Percentiles rank a stretch among this genome's conserved stretches.
Evolutionary conservation across 2,888 invertebrate species (phyloP).

Genomic region (Colostygia pectinataria): DNA sequence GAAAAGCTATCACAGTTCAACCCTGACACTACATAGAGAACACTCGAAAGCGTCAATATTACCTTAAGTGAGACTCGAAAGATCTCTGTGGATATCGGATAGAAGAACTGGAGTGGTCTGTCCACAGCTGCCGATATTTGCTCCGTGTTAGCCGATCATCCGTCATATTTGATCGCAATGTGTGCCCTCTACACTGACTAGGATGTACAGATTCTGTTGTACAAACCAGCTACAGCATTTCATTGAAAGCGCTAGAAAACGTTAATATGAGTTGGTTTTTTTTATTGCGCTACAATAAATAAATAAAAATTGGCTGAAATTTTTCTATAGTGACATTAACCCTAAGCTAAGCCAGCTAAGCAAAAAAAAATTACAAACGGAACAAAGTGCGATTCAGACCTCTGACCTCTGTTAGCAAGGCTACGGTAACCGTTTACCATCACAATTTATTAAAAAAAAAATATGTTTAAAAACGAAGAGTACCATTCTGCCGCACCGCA

Average conservation of each 20-base stretch:
- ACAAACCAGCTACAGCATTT: constrained; percentile 1
- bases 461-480: too few species aligned
- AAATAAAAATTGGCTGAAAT: too few species aligned
- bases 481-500: too few species aligned
- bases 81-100: constrained; percentile 53
- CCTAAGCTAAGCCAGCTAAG: too few species aligned
- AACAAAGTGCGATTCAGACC: too few species aligned
- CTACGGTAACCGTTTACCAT: too few species aligned
- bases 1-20: constrained; percentile 26
- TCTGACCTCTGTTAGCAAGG: too few species aligned
- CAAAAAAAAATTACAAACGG: too few species aligned
- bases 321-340: too few species aligned
- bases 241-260: not conserved
- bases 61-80: constrained; percentile 31
- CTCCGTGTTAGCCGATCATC: constrained; percentile 48
- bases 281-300: too few species aligned
- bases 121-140: constrained; percentile 55
- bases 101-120: constrained; percentile 65
- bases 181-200: constrained; percentile 18
- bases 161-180: constrained; percentile 49
- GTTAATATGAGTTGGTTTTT: too few species aligned
- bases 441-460: too few species aligned
- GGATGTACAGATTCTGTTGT: constrained; percentile 15
- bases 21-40: constrained; percentile 21
- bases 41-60: constrained; percentile 26